Evolutionary conservation across 1,140 invertebrate species (phyloP), one percentile per base, ranked within the genome.

Genomic region (Drosophila aff.): DNA sequence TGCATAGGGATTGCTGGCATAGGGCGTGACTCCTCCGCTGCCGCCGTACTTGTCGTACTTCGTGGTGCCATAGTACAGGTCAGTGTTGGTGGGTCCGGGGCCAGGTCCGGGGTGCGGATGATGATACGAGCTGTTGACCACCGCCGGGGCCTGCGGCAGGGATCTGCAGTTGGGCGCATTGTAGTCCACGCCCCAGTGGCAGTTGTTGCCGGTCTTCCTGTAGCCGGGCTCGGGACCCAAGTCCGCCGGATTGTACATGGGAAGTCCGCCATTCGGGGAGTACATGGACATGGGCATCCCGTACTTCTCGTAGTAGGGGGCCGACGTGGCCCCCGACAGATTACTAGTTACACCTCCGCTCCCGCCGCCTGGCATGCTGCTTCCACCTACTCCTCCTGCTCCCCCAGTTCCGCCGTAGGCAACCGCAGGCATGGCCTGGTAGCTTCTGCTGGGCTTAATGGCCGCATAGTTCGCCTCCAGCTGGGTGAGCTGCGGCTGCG

Each of bases 11-110:
- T 84, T 90, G 28, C 53, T 79, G 47, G 50, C 47, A 44, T 68
- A 74, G 0, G 61, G 40, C 4, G 61, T 11, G 4, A 71, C 38
- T 15, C 60, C 46, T 33, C 28, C n/a, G 0, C 41, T 53, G 15
- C 60, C 50, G 1, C 64, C 49, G 49, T 91, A 92, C 58, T 92
- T 92, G 21, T 92, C 85, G 41, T 91, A 92, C 43, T 89, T 90
- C 40, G 49, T 40, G 16, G 62, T 60, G 7, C 60, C 59, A 21
- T 73, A 83, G 64, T 83, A 92, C 11, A 92, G 36, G 1, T 92
- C 91, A 13, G 62, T 69, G 28, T 46, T 66, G 16, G 40, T 49
- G 59, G 46, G 33, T 23, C 15, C 63, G 2, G 15, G 44, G 11
- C 38, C 50, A 16, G 16, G 28, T 36, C 26, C 64, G 46, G 8